phyloP scores from a whole-genome alignment of 2,888 invertebrate genomes.

The Drosophila borborema region DNA sequence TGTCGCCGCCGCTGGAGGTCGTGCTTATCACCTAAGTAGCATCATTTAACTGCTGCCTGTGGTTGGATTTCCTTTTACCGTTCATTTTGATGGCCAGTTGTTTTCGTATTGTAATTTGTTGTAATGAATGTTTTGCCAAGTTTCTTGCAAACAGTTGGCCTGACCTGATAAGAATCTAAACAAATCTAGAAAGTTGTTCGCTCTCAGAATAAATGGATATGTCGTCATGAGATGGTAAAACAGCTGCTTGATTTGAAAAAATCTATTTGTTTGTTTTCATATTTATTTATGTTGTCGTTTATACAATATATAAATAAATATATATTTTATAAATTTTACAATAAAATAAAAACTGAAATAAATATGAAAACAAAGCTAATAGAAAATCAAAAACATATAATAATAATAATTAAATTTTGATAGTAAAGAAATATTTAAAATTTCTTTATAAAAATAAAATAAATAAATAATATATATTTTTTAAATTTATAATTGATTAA shows the following conservation, averaged over 20 bases:
- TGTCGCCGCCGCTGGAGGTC: conserved; percentile 47
- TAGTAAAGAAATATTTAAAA: too few relatives aligned
- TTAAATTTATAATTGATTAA: too few relatives aligned
- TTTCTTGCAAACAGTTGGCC: conserved; percentile 35
- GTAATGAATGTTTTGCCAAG: conserved; percentile 55
- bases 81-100: conserved; percentile 42
- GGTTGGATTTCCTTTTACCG: conserved; percentile 52
- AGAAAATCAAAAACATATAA: too few relatives aligned
- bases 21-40: conserved; percentile 74
- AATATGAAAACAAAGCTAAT: too few relatives aligned
- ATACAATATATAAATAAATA: neutral
- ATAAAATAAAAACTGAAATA: too few relatives aligned
- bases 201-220: conserved; percentile 5
- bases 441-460: too few relatives aligned
- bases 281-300: neutral
- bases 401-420: too few relatives aligned
- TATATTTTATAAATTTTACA: too few relatives aligned
- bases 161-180: conserved; percentile 26
- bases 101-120: conserved; percentile 63
- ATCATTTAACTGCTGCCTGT: conserved; percentile 78
- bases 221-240: neutral
- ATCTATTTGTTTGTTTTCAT: neutral
- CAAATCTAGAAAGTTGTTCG: conserved; percentile 32
- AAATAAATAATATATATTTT: too few relatives aligned
- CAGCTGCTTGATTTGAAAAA: neutral